These are phyloP conservation scores for Heptranchias perlo DNA, from an alignment of 2,113 vertebrate species.

Conservation along the genomic window DNA sequence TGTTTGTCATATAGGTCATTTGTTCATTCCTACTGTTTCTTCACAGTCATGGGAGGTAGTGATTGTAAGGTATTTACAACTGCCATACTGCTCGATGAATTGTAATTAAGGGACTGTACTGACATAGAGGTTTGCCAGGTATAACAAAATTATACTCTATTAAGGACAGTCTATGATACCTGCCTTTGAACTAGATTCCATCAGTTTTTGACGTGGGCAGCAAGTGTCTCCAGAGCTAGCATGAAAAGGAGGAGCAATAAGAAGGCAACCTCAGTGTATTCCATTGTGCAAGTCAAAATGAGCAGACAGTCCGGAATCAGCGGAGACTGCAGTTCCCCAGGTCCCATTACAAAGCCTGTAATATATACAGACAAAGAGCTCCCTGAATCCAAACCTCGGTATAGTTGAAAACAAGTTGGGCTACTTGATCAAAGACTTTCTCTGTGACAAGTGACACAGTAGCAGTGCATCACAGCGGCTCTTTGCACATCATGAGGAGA, in stretches of 20 bases:
- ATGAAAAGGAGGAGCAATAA: background rate
- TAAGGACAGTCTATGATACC: background rate
- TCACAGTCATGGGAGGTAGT: background rate
- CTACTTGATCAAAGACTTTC: background rate
- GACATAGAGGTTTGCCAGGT: background rate
- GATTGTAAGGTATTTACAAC: background rate
- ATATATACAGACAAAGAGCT: background rate
- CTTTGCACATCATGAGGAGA: background rate
- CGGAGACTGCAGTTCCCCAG: background rate
- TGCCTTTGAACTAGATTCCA: background rate
- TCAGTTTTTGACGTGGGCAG: background rate
- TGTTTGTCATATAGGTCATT: background rate
- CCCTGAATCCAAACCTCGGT: background rate
- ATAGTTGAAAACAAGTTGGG: background rate
- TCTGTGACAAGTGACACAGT: background rate
- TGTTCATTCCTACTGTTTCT: background rate
- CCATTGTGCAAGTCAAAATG: background rate
- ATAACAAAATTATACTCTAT: background rate
- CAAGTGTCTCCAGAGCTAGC: background rate
- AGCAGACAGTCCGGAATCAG: background rate
- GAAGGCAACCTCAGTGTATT: background rate
- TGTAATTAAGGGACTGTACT: background rate
- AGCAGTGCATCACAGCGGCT: background rate
- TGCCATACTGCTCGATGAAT: background rate
- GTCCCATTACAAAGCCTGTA: conserved; percentile 18